Percentiles rank a stretch among this genome's conserved stretches.
phyloP scores from a whole-genome alignment of 2,113 vertebrate species.

The Mirza zaza region DNA sequence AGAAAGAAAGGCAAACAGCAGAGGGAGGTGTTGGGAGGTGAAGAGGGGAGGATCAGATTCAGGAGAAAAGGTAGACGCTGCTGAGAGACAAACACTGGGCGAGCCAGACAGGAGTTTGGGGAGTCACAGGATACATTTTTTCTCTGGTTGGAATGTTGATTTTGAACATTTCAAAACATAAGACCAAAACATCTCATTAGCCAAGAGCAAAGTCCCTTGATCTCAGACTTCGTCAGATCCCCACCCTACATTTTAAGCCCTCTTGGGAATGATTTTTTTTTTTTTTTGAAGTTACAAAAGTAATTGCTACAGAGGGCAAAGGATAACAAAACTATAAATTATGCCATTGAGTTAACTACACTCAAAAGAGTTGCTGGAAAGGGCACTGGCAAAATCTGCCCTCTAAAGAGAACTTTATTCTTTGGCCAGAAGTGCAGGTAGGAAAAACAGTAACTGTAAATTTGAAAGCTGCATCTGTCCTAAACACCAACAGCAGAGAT shows the following conservation, averaged over 20 bases:
- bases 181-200: conserved; percentile 77
- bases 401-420: conserved; percentile 5
- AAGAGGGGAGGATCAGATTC: not conserved
- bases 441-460: not conserved
- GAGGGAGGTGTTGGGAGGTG: not conserved
- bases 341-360: conserved; percentile 41
- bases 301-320: conserved; percentile 69
- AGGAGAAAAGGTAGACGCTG: not conserved
- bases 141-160: conserved; percentile 56
- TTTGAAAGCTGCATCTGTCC: not conserved
- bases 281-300: conserved; percentile 61
- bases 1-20: not conserved
- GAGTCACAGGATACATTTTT: conserved; percentile 27
- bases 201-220: conserved; percentile 65
- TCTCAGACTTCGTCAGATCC: conserved; percentile 57
- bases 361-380: conserved; percentile 23
- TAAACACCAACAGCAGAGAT: not conserved
- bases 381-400: not conserved
- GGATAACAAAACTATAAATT: conserved; percentile 71
- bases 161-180: conserved; percentile 72
- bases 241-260: conserved; percentile 68
- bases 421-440: not conserved
- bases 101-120: not conserved
- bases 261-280: conserved; percentile 54
- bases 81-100: not conserved